A percentile compares a stretch with the other conserved stretches of the same genome.
Evolutionary conservation across 2,113 vertebrate species (phyloP).

Genomic region (Arenaria interpres): DNA sequence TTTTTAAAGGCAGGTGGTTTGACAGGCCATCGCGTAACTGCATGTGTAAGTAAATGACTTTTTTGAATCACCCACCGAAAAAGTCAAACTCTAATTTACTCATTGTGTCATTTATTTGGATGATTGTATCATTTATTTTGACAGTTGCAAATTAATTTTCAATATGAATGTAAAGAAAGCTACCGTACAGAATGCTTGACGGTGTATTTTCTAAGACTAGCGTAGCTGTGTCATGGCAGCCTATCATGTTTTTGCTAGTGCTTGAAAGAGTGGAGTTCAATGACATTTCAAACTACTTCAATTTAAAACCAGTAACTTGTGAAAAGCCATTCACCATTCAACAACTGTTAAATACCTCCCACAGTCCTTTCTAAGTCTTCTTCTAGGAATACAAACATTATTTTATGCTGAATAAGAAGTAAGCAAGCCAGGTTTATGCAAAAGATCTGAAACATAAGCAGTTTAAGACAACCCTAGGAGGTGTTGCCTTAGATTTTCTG

Average conservation of each 20-base stretch:
- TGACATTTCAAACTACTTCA: background rate
- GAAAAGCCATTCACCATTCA: background rate
- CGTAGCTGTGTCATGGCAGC: background rate
- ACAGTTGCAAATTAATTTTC: constrained; percentile 1
- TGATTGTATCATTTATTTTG: background rate
- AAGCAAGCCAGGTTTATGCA: background rate
- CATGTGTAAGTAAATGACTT: background rate
- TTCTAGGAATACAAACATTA: background rate
- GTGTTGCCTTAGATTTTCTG: background rate
- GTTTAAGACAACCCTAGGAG: background rate
- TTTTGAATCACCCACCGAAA: background rate
- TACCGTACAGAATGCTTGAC: background rate
- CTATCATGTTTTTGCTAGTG: background rate
- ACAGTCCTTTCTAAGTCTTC: background rate
- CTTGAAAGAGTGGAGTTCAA: background rate
- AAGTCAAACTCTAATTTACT: background rate
- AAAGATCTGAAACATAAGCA: background rate
- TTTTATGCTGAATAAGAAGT: background rate
- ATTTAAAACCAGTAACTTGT: background rate
- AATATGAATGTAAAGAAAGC: background rate
- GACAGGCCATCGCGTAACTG: background rate
- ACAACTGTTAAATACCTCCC: background rate
- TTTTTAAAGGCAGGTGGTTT: constrained; percentile 7
- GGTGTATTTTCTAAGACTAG: background rate
- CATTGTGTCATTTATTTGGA: background rate